These are phyloP conservation scores for Graphium colonna DNA, from an alignment of 2,888 invertebrate genomes.

Conservation along the genomic window DNA sequence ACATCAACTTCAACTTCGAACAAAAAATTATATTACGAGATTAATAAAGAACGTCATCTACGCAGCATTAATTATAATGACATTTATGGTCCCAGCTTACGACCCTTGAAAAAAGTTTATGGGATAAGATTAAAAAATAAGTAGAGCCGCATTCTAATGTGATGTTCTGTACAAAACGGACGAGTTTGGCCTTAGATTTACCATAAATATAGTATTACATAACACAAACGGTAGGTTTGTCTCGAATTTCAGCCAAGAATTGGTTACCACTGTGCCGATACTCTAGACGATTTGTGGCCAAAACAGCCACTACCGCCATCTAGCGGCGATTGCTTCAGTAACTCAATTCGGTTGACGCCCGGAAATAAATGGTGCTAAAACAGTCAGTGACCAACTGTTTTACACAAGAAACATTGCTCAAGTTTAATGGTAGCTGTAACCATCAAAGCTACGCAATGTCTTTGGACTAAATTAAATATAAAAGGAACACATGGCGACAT, in stretches of 20 bases:
- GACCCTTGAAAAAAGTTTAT: no score
- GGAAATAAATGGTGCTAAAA: constrained; percentile 12
- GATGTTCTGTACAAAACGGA: no score
- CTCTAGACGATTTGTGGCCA: background rate
- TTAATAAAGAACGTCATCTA: no score
- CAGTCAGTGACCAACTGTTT: constrained; percentile 6
- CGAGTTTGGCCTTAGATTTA: no score
- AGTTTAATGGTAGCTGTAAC: constrained; percentile 16
- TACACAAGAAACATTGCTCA: constrained; percentile 8
- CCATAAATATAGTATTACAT: background rate
- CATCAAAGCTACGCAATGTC: constrained; percentile 8
- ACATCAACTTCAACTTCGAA: no score
- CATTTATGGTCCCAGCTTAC: no score
- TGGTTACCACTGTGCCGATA: background rate
- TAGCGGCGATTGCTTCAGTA: constrained; percentile 1
- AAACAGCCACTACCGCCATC: constrained; percentile 11
- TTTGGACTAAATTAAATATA: no score
- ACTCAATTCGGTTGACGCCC: constrained; percentile 5
- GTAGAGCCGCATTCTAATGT: no score
- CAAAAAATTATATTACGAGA: no score
- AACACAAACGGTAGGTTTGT: background rate
- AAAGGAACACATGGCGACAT: background rate
- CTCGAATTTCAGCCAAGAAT: background rate
- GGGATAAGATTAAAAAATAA: no score
- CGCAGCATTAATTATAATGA: no score